Base-by-base conservation (phyloP, 2,888 invertebrate genomes). In the Allophyes oxyacanthae region DNA sequence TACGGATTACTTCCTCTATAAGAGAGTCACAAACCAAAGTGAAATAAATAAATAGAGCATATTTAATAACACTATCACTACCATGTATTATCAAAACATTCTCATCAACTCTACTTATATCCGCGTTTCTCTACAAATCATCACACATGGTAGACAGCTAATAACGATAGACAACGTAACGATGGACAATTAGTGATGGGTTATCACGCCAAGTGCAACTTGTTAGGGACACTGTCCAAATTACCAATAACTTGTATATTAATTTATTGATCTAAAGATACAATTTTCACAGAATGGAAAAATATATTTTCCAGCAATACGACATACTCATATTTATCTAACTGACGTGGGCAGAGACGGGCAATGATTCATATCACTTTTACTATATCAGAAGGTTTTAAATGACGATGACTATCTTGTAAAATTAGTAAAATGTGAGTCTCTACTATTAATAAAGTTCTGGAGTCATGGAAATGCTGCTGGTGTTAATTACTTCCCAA, bases 301-400 rank as follows among this genome's bases (percentile, higher is more conserved):
- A 71, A 57, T 64, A 46, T 59, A 59, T 78, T 74, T 72, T 77
- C 70, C 66, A 75, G 70, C 45, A 71, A 72, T 58, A 70, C 58
- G 60, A 67, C 64, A 64, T 65, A 56, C 62, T 73, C 67, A 73
- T 75, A 72, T 77, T 75, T 63, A 67, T 73, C 53, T 59, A 44
- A 62, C 41, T 59, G 63, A 76, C 68, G 82, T 82, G 78, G 79
- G 79, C 57, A 69, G 81, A 60, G 46, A 57, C 62, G 57, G 65
- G 64, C 72, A 66, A 77, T 81, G 79, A 82, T 77, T 78, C 78
- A 81, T 77, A 65, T 62, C 61, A 66, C 67, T 72, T 80, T 78
- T 77, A 81, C 79, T 77, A 72, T 73, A 77, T 70, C 58, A 44
- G 71, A 75, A 69, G 62, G 67, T 65, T 62, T 61, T 48, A 55